Base-by-base conservation (phyloP, 30 jellyfish, hydroid and myxozoan genomes). In the Aurelia coerulea region DNA sequence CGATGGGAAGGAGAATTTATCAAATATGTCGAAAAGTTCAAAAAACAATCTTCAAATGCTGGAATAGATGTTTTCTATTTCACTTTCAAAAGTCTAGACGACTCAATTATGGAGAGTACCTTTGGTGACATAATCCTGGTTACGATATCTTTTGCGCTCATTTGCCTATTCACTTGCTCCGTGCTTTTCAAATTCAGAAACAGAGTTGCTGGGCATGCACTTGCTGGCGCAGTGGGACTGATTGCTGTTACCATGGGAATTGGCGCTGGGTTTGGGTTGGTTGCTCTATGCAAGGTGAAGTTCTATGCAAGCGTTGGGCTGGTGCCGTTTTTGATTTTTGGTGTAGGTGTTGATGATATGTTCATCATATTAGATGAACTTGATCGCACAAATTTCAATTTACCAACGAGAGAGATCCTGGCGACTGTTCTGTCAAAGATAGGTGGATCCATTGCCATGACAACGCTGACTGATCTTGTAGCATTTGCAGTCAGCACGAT, bases 401-500 rank as follows among this genome's bases (percentile, higher is more conserved):
- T 77, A 49, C 78, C 77, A 23, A 60, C 76, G 1, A 12, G 66
- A 77, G 88, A 84, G 75, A 79, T 79, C 42, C 34, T 84, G 16
- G 87, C 88, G 0, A 59, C 39, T 10, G 88, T 76, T 3, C 81
- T 84, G 8, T 67, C 67, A 35, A 18, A 65, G 46, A 73, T 73
- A 13, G 94, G 94, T 17, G 94, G 92, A 6, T 68, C 97, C 39
- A 74, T 88, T 10, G 80, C 97, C 37, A 88, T 90, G 97, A 90
- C 97, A 39, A 90, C 97, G 17, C 32, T 75, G 67, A 81, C 97
- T 0, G 97, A 90, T 50, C 62, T 90, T 63, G 97, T 90, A 14
- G 97, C 97, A n/a, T 90, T 90, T 62, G 90, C 94, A 7, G 97
- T 82, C 32, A 68, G 93, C 74, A 90, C 91, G 42, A 69, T 73